Evolutionary conservation across 2,113 vertebrate genomes (phyloP).

Genomic region (Sebastes schlegelii): DNA sequence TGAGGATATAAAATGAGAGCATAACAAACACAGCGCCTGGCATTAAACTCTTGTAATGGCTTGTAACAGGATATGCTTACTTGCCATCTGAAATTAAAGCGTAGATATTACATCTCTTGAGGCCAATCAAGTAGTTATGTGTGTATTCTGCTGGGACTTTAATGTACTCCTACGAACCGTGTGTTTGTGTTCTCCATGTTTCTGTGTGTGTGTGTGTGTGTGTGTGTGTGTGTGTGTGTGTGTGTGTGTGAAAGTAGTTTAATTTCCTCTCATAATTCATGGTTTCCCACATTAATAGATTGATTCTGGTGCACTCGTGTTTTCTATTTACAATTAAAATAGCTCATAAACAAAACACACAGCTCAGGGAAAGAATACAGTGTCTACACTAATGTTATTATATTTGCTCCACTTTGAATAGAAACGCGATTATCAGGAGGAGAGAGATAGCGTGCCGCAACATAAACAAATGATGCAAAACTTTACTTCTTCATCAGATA

Average conservation of each 20-base stretch:
- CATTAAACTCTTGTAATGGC: slow-evolving; percentile 75
- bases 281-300: slow-evolving; percentile 64
- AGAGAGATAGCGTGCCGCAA: slow-evolving; percentile 37
- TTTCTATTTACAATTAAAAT: slow-evolving; percentile 65
- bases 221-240: neutral
- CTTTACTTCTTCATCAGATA: slow-evolving; percentile 64
- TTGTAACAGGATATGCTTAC: slow-evolving; percentile 78
- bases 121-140: slow-evolving; percentile 74
- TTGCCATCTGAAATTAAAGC: slow-evolving; percentile 75
- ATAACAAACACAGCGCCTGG: slow-evolving; percentile 63
- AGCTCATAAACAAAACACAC: slow-evolving; percentile 65
- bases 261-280: slow-evolving; percentile 71
- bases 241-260: slow-evolving; percentile 52
- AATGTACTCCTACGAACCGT: slow-evolving; percentile 31
- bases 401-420: slow-evolving; percentile 61
- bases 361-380: slow-evolving; percentile 47
- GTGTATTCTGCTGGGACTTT: slow-evolving; percentile 65
- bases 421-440: slow-evolving; percentile 56
- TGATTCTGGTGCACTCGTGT: slow-evolving; percentile 37
- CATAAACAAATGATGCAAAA: slow-evolving; percentile 53
- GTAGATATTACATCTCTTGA: slow-evolving; percentile 71
- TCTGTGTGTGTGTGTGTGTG: neutral
- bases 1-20: slow-evolving; percentile 51
- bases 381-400: slow-evolving; percentile 54
- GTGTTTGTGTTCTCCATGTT: slow-evolving; percentile 36